Evolutionary conservation across 1,140 invertebrate genomes (phyloP), one percentile per base, ranked within the genome.

Genomic region (Vanessa tameamea): DNA sequence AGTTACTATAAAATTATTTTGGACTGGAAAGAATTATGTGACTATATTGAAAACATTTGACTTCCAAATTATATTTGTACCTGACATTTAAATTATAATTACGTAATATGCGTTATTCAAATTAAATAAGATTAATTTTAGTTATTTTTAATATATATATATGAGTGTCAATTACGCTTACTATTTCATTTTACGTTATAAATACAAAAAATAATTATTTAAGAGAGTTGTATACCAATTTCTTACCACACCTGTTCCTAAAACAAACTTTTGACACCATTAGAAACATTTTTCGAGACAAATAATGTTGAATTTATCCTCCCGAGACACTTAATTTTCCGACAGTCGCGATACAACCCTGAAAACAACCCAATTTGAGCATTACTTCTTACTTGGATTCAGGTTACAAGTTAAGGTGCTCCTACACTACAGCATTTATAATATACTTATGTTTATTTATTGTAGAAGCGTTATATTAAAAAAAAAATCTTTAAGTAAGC

Each of bases 291-390:
- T 87, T 88, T 87, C 75, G 68, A 66, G 78, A 85, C 87, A 90
- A 91, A 92, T 91, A 91, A 90, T 87, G 87, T 83, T 84, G 81
- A 78, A 75, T 87, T 91, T 89, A 91, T 90, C 84, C 84, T 87
- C 85, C 73, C 71, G 80, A 76, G 83, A 83, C 87, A 91, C 57
- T 92, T 91, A 85, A 91, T 89, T 90, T 88, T 81, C 86, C 87
- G 87, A 87, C 87, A 86, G 74, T 81, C 82, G 77, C 78, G 76
- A 92, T 87, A 23, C 53, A 71, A 73, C 71, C 76, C 78, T 77
- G 71, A 75, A 87, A 90, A 89, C 86, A 88, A 78, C 73, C 80
- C 85, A 92, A 90, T 92, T 91, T 88, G 82, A 84, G 80, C 81
- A 84, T 88, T 88, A 82, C 80, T 85, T 83, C 79, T 80, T 79